phyloP scores from a whole-genome alignment of 2,888 invertebrate genomes.

The Brenthis ino region DNA sequence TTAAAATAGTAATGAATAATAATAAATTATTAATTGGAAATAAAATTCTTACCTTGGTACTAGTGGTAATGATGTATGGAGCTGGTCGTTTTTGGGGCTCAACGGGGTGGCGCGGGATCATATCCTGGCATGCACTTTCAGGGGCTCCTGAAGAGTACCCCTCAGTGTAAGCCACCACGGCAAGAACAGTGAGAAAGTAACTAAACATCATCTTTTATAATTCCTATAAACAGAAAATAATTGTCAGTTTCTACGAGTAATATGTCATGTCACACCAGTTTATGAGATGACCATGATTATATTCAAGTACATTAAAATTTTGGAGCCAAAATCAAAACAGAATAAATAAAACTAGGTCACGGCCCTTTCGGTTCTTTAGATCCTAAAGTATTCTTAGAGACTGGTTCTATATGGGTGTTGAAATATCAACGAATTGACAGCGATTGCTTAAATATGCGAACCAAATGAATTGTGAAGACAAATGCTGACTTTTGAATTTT shows the following conservation, averaged over 20 bases:
- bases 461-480: slow-evolving; percentile 43
- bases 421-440: slow-evolving; percentile 46
- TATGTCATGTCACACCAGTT: background rate
- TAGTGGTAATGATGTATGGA: slow-evolving; percentile 82
- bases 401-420: slow-evolving; percentile 63
- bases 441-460: slow-evolving; percentile 56
- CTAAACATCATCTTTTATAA: slow-evolving; percentile 56
- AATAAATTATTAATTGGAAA: too few relatives aligned
- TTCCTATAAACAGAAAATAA: background rate
- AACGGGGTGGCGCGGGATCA: slow-evolving; percentile 86
- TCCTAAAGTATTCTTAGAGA: slow-evolving; percentile 57
- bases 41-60: slow-evolving; percentile 58
- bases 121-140: slow-evolving; percentile 83
- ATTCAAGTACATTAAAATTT: slow-evolving; percentile 16
- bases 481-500: background rate
- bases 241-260: background rate
- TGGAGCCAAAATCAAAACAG: slow-evolving; percentile 11
- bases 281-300: slow-evolving; percentile 5
- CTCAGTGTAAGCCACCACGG: slow-evolving; percentile 57
- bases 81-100: slow-evolving; percentile 77
- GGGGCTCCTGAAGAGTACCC: slow-evolving; percentile 86
- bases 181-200: slow-evolving; percentile 53
- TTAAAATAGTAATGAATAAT: too few relatives aligned
- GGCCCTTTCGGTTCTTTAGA: slow-evolving; percentile 67
- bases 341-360: slow-evolving; percentile 53